A percentile compares a stretch with the other conserved stretches of the same genome.
Conservation (phyloP, 2,797 vertebrate genomes). For the Synaphobranchus kaupii region DNA sequence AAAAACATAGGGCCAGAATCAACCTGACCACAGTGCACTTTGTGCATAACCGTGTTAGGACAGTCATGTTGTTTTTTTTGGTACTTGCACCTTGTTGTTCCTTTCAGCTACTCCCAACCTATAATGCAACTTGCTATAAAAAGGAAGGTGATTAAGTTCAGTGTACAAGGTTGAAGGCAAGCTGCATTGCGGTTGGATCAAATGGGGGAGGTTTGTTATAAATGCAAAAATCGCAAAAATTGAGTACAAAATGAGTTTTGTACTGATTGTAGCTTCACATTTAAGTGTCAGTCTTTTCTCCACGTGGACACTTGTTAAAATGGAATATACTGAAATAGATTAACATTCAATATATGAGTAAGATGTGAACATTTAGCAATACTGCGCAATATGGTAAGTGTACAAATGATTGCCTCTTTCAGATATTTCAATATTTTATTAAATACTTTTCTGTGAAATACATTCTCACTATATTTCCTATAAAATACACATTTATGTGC, state of each 20-base stretch:
- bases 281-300: conserved; percentile 2
- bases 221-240: too few species aligned
- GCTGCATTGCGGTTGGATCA: not conserved
- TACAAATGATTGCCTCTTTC: too few species aligned
- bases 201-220: not conserved
- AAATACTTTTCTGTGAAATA: too few species aligned
- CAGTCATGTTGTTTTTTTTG: not conserved
- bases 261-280: too few species aligned
- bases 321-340: too few species aligned
- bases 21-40: not conserved
- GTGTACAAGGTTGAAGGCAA: not conserved
- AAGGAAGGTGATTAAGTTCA: not conserved
- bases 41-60: not conserved
- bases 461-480: too few species aligned
- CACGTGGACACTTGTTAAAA: not conserved
- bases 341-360: too few species aligned
- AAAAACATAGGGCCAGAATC: not conserved
- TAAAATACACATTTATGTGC: not conserved
- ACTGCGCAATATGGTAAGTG: too few species aligned
- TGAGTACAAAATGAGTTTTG: too few species aligned
- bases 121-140: not conserved
- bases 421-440: too few species aligned
- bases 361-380: too few species aligned
- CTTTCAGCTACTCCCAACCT: not conserved
- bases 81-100: not conserved